Evolutionary conservation across 2,888 invertebrate genomes (phyloP).

Genomic region (Apamea monoglypha): DNA sequence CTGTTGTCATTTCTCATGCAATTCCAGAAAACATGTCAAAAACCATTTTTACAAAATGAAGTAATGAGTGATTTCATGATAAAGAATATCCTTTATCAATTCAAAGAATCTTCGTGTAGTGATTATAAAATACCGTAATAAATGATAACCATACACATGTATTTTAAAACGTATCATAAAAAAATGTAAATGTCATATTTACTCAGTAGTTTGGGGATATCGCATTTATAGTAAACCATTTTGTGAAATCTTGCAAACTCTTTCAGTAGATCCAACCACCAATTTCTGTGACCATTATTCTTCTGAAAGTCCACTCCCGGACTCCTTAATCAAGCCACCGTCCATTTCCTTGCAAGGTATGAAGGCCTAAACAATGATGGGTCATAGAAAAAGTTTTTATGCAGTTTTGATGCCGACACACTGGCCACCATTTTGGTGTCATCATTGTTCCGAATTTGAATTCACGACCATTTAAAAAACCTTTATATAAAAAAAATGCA

Average conservation of each 20-base stretch:
- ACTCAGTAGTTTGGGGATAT: slow-evolving; percentile 15
- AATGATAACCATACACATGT: not conserved
- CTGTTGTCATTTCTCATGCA: not conserved
- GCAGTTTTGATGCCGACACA: not conserved
- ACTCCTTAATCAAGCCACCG: not conserved
- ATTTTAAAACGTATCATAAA: not conserved
- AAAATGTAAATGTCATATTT: slow-evolving; percentile 14
- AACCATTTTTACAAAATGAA: not conserved
- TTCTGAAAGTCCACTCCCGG: not conserved
- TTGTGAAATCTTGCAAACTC: not conserved
- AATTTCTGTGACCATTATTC: not conserved
- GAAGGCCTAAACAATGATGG: not conserved
- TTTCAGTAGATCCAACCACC: not conserved
- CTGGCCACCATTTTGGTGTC: not conserved
- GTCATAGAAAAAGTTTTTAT: not conserved
- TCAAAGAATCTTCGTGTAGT: not conserved
- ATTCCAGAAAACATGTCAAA: slow-evolving; percentile 2
- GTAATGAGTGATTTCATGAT: slow-evolving; percentile 2
- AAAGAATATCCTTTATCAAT: not conserved
- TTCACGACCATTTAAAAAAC: not conserved
- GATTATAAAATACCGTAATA: not conserved
- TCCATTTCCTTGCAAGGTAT: not conserved
- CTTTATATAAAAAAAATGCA: not conserved
- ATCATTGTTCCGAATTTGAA: not conserved
- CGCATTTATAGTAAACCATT: slow-evolving; percentile 26